Evolutionary conservation across 1,140 invertebrate species (phyloP), one percentile per base, ranked within the genome.

Genomic region (Drosophila tsacasi): DNA sequence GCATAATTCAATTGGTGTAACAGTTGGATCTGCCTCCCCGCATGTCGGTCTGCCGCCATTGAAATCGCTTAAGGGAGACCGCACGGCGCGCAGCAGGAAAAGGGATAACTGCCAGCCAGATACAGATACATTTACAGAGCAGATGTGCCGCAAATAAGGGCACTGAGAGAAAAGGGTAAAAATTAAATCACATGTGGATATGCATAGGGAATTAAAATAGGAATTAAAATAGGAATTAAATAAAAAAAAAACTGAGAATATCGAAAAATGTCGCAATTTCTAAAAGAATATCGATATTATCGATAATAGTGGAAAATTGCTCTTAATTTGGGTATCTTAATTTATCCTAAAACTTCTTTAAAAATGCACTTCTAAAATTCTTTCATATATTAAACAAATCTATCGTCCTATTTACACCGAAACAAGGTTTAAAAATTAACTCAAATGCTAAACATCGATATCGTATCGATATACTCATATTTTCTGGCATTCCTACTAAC

Each of bases 1-100:
- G 81, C 86, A 90, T 85, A 90, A 90, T 90, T 90, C 81, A 85
- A 90, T 91, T 90, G 81, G 71, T 79, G 81, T 83, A 81, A 75
- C 85, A 84, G 78, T 61, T 74, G 80, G 81, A 63, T 40, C 55
- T 50, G 39, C 37, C 46, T 67, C 25, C 42, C 30, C 15, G 37
- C 46, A 55, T 19, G 52, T 52, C 35, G 64, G 32, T 64, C 32
- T 30, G 62, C 25, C 37, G 19, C 49, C 54, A 39, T 46, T 46
- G 63, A 68, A 71, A 68, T 30, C 67, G 67, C 49, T 68, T 68
- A 60, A 42, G 46, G 46, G 54, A 60, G 44, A 60, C 44, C 46
- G 37, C 65, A 59, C 35, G 25, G 13, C 21, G 12, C 60, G 59
- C 30, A 65, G 21, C 37, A 21, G 25, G 40, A 69, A 77, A 62